These are phyloP conservation scores for Protobothrops mucrosquamatus DNA, from an alignment of 2,113 vertebrate species.

Conservation along the genomic window DNA sequence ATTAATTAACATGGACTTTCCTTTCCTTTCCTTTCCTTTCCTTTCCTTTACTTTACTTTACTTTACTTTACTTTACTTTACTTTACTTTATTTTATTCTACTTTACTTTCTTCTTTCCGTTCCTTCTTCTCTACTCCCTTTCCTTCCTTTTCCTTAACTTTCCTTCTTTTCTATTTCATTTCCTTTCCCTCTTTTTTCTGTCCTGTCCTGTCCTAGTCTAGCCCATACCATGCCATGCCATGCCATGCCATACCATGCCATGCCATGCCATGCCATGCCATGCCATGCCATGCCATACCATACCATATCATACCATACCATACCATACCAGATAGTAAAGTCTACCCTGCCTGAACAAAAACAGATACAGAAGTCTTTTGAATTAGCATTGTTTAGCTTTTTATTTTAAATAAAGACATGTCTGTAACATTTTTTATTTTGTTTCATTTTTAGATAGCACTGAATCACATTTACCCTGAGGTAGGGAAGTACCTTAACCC, in stretches of 20 bases:
- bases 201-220: too few relatives aligned
- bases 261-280: accelerated
- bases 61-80: too few relatives aligned
- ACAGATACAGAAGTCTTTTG: neutral
- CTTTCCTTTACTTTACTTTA: neutral
- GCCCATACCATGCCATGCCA: accelerated
- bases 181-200: neutral
- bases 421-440: neutral
- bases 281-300: too few relatives aligned
- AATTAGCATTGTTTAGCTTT: neutral
- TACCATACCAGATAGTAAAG: neutral
- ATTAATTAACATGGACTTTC: neutral
- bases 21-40: neutral
- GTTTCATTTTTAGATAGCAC: neutral
- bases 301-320: neutral
- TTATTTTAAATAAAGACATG: neutral
- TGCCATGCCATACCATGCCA: neutral
- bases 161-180: too few relatives aligned
- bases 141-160: too few relatives aligned
- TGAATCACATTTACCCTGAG: neutral
- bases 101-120: too few relatives aligned
- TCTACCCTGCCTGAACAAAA: neutral
- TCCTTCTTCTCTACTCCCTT: too few relatives aligned
- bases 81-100: neutral
- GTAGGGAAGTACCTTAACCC: neutral